phyloP scores from a whole-genome alignment of 2,113 vertebrate genomes.

The Megaleporinus macrocephalus region DNA sequence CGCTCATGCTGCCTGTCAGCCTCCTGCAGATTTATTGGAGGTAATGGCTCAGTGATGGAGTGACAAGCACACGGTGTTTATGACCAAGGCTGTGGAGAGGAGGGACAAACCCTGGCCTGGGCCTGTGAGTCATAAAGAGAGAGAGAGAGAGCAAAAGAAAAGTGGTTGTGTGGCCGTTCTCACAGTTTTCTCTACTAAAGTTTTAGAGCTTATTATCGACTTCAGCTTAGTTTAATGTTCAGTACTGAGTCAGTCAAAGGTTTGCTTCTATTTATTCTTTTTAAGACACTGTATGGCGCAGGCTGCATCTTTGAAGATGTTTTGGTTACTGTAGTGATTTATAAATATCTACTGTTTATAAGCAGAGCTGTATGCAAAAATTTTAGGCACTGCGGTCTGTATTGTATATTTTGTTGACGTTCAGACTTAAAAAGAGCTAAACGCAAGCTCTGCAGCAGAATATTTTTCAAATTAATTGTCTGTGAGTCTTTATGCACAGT shows the following conservation, averaged over 20 bases:
- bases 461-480: too few relatives aligned
- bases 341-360: too few relatives aligned
- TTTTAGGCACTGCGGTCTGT: too few relatives aligned
- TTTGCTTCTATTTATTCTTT: neutral
- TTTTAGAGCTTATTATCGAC: slow-evolving; percentile 24
- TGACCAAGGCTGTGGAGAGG: slow-evolving; percentile 29
- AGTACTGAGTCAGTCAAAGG: neutral
- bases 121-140: slow-evolving; percentile 40
- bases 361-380: too few relatives aligned
- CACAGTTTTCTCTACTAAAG: slow-evolving; percentile 25
- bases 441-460: too few relatives aligned
- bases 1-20: slow-evolving; percentile 56
- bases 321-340: too few relatives aligned
- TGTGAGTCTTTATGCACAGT: too few relatives aligned
- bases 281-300: neutral
- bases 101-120: slow-evolving; percentile 41
- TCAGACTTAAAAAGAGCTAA: too few relatives aligned
- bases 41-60: slow-evolving; percentile 56
- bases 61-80: slow-evolving; percentile 54
- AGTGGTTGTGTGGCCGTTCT: slow-evolving; percentile 4
- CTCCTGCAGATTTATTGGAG: slow-evolving; percentile 56
- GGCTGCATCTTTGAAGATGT: too few relatives aligned
- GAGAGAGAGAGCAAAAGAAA: slow-evolving; percentile 24
- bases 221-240: neutral
- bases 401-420: too few relatives aligned